Percentiles rank a stretch among this genome's conserved stretches.
These are phyloP conservation scores for Daboia siamensis DNA, from an alignment of 2,113 vertebrate species.

Conservation along the genomic window DNA sequence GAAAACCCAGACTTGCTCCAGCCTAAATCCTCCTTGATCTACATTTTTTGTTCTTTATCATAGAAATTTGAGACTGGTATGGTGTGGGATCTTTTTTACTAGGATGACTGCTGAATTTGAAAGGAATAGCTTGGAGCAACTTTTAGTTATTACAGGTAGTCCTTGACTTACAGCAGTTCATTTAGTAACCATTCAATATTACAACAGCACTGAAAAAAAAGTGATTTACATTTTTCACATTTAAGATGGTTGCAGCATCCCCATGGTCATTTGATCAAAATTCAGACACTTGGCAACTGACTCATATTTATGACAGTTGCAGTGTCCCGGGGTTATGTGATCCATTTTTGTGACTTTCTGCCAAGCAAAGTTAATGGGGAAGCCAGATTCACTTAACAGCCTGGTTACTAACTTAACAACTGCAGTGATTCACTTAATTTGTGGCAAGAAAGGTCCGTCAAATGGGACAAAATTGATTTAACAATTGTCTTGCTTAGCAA, in stretches of 20 bases:
- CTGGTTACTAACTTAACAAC: neutral
- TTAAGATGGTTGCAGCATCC: too few species aligned
- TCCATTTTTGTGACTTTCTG: too few species aligned
- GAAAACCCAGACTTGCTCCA: neutral
- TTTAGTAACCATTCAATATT: too few species aligned
- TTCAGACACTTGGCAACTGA: too few species aligned
- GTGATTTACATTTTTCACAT: too few species aligned
- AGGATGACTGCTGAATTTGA: neutral
- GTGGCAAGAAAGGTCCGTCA: neutral
- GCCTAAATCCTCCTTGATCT: neutral
- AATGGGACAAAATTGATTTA: neutral
- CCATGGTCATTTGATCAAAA: too few species aligned
- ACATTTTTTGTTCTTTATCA: neutral
- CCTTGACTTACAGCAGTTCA: too few species aligned
- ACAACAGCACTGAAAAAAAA: too few species aligned
- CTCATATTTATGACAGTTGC: too few species aligned
- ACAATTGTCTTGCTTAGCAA: neutral
- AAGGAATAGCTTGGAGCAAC: neutral
- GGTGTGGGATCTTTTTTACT: neutral
- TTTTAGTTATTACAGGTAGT: neutral
- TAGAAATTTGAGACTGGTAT: neutral
- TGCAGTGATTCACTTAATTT: neutral
- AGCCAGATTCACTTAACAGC: too few species aligned
- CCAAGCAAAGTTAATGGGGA: too few species aligned
- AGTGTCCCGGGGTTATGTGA: too few species aligned